Conservation (phyloP, 2,888 invertebrate genomes). For the Ophion ellenae region DNA sequence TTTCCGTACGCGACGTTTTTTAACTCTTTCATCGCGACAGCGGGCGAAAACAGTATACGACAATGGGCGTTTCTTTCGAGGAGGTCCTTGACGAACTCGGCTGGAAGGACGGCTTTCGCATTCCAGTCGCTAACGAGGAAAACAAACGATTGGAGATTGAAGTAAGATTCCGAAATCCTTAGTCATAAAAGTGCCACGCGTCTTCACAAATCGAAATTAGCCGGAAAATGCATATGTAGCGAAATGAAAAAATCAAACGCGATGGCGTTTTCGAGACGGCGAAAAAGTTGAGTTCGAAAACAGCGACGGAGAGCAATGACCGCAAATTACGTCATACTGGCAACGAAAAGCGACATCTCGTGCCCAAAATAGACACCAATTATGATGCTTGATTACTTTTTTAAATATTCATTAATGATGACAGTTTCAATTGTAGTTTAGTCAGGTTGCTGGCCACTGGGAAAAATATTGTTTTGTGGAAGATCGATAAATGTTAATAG, state of each 20-base stretch:
- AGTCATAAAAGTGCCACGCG: neutral
- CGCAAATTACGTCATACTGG: slow-evolving; percentile 4
- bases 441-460: neutral
- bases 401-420: neutral
- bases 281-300: neutral
- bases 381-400: neutral
- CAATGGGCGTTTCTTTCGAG: slow-evolving; percentile 85
- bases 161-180: slow-evolving; percentile 76
- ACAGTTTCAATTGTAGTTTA: neutral
- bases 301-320: neutral
- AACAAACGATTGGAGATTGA: slow-evolving; percentile 86
- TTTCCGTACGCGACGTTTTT: neutral
- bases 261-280: neutral
- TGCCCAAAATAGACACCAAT: neutral
- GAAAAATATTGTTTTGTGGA: neutral
- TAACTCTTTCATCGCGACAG: neutral
- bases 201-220: neutral
- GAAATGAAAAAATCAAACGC: neutral
- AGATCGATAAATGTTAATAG: too few species aligned
- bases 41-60: slow-evolving; percentile 4
- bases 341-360: neutral
- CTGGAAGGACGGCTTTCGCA: slow-evolving; percentile 91
- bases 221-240: neutral
- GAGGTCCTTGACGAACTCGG: slow-evolving; percentile 89
- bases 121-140: slow-evolving; percentile 91